Percentiles rank a stretch among this genome's conserved stretches.
phyloP scores from a whole-genome alignment of 1,140 invertebrate species.

The Bradynema listronoti region DNA sequence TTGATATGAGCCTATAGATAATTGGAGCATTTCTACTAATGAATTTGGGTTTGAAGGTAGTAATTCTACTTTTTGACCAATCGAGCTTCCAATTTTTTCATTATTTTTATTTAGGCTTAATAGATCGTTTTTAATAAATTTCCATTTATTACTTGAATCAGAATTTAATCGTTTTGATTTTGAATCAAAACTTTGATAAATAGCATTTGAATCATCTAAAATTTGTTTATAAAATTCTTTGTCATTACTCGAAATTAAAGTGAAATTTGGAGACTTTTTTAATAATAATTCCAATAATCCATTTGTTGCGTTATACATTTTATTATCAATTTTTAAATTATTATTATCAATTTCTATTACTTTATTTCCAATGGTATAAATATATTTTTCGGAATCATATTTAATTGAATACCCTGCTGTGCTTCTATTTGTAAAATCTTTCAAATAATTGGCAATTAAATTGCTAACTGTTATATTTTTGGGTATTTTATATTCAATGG shows the following conservation, averaged over 20 bases:
- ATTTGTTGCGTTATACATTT: constrained; percentile 21
- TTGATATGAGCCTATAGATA: constrained; percentile 22
- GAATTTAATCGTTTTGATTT: constrained; percentile 23
- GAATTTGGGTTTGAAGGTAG: constrained; percentile 24
- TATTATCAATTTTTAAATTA: constrained; percentile 22
- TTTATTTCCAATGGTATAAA: constrained; percentile 33
- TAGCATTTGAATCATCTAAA: constrained; percentile 26
- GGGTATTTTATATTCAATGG: constrained; percentile 5
- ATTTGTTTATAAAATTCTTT: constrained; percentile 34
- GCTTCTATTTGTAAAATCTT: constrained; percentile 29
- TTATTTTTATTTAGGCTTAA: constrained; percentile 9
- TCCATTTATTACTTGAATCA: constrained; percentile 34
- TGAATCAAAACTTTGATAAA: constrained; percentile 33
- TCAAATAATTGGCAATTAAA: constrained; percentile 30
- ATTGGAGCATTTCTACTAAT: constrained; percentile 16
- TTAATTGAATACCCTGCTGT: constrained; percentile 32
- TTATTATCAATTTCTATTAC: constrained; percentile 27
- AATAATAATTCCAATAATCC: constrained; percentile 29
- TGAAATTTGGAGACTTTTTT: constrained; percentile 30
- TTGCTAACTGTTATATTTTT: constrained; percentile 13
- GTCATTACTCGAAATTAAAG: constrained; percentile 27
- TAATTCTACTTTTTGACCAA: not conserved
- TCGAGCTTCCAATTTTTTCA: constrained; percentile 22
- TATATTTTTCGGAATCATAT: constrained; percentile 28
- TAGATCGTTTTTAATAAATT: constrained; percentile 25